phyloP scores from a whole-genome alignment of 2,888 invertebrate species.

The Fragum sueziense region DNA sequence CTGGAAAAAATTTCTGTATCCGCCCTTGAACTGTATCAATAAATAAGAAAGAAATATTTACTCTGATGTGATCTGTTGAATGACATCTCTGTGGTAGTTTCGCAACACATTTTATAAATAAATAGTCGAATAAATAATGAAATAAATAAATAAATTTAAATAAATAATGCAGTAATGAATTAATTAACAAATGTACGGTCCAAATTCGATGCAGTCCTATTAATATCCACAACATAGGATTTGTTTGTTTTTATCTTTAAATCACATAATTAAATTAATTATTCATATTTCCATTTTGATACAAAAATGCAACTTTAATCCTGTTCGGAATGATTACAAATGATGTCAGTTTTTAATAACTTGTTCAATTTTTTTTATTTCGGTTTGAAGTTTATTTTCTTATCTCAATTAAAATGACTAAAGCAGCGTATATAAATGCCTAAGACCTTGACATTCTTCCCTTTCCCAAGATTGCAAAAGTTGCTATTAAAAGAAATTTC shows the following conservation, averaged over 20 bases:
- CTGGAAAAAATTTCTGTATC: no score
- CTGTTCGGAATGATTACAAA: background rate
- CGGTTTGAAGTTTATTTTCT: no score
- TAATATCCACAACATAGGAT: background rate
- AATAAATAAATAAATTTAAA: background rate
- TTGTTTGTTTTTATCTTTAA: background rate
- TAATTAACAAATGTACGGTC: background rate
- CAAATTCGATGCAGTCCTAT: background rate
- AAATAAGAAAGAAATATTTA: background rate
- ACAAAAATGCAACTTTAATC: background rate
- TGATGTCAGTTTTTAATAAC: background rate
- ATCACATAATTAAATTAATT: background rate
- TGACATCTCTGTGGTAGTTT: background rate
- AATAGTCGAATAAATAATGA: background rate
- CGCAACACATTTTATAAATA: background rate
- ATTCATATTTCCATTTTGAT: background rate
- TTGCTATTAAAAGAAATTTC: background rate
- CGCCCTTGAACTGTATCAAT: no score
- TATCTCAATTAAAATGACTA: background rate
- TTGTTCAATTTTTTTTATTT: background rate
- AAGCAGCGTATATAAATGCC: background rate
- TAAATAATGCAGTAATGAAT: background rate
- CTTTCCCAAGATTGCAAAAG: background rate
- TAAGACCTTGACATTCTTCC: background rate
- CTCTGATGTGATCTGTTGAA: background rate